Base-by-base conservation (phyloP, 2,113 vertebrate species). In the Synchiropus splendidus region DNA sequence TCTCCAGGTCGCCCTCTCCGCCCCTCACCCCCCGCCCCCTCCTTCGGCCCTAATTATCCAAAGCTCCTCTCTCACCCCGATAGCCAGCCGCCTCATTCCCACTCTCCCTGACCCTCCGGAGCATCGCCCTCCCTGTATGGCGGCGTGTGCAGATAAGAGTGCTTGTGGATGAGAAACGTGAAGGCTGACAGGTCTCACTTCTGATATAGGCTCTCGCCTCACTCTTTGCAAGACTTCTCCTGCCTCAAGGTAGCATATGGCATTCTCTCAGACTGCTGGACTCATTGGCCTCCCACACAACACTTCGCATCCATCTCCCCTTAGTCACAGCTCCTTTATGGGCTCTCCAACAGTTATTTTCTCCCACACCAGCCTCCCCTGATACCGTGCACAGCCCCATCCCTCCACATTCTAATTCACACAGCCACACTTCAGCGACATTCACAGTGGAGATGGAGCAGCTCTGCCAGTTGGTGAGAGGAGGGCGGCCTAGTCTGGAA, bases 161-260 rank as follows among this genome's bases (percentile, higher is more conserved):
- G 42, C 48, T 68, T 31, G 58, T 55, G 52, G 34, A 67, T 69
- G 62, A 58, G 44, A 65, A 67, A 69, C 61, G 42, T 41, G 61
- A 67, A 73, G 54, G 59, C 54, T 62, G 54, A 49, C 58, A 47
- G 52, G 59, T 65, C 57, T 64, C 56, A 48, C 47, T 18, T 34
- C 47, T 74, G 70, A 77, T 48, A 58, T 78, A 67, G 50, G 50
- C 42, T 70, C 56, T 43, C 39, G 18, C 47, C 54, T 54, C 55
- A 57, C 62, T 71, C 47, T 57, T 72, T 52, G 44, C 51, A 43
- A 58, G 57, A 66, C 62, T 62, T 68, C 40, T 60, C 61, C 54
- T 67, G 69, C 78, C 73, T 78, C 57, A 74, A 78, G 73, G 75
- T 77, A 81, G 70, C 75, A 78, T 78, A 74, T 77, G 75, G 73